Conservation (phyloP, 1,140 invertebrate genomes). For the Thaumatotibia leucotreta region DNA sequence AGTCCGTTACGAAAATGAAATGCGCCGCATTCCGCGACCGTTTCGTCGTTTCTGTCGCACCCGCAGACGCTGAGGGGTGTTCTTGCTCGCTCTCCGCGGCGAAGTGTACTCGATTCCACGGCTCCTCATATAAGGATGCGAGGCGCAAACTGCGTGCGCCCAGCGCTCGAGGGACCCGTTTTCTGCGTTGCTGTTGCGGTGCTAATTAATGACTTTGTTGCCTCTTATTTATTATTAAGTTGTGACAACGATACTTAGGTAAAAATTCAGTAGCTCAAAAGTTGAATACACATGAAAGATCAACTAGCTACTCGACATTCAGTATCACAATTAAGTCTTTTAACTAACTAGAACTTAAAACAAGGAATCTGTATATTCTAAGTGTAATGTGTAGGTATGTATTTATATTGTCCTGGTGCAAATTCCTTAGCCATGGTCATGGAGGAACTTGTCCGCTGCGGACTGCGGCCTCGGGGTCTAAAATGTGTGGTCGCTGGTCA, state of each 20-base stretch:
- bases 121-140: conserved; percentile 19
- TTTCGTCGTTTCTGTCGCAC: conserved; percentile 50
- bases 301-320: too few species aligned
- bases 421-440: too few species aligned
- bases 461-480: too few species aligned
- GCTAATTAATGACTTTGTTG: background rate
- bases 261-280: conserved; percentile 15
- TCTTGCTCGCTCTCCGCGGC: conserved; percentile 30
- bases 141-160: conserved; percentile 35
- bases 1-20: conserved; percentile 74
- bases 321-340: too few species aligned
- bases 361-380: too few species aligned
- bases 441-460: too few species aligned
- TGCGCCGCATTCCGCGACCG: conserved; percentile 66
- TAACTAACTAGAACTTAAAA: too few species aligned
- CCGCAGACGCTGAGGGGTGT: conserved; percentile 19
- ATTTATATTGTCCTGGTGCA: too few species aligned
- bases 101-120: conserved; percentile 25
- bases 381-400: too few species aligned
- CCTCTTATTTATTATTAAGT: background rate
- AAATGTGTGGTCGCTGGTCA: too few species aligned
- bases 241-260: background rate
- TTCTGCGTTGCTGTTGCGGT: conserved; percentile 16
- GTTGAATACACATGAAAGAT: background rate
- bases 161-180: background rate